phyloP scores from a whole-genome alignment of 2,113 vertebrate genomes.

The Cryptotis parvus region DNA sequence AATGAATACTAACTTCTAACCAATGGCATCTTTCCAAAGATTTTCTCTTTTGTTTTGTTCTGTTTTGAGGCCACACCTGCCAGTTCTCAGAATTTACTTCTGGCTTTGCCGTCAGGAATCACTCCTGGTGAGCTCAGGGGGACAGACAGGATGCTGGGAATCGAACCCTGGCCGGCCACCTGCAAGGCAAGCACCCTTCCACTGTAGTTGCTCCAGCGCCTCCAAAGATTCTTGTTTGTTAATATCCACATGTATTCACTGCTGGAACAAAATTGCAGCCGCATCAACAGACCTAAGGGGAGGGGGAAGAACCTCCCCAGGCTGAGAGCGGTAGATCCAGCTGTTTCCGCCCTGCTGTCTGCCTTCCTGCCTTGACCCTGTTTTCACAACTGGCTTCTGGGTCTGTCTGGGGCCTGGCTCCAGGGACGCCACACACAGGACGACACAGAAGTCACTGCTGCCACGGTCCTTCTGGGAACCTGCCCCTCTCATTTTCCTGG shows the following conservation, averaged over 20 bases:
- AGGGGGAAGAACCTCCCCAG: neutral
- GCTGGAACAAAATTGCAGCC: conserved; percentile 47
- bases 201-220: too few relatives aligned
- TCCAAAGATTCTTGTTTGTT: conserved; percentile 55
- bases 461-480: neutral
- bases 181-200: too few relatives aligned
- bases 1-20: conserved; percentile 73
- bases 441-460: neutral
- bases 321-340: conserved; percentile 72
- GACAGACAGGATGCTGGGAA: too few relatives aligned
- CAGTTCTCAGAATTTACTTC: too few relatives aligned
- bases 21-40: conserved; percentile 51
- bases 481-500: neutral
- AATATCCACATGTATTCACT: conserved; percentile 65
- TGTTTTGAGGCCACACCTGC: too few relatives aligned
- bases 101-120: too few relatives aligned
- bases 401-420: neutral
- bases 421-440: neutral
- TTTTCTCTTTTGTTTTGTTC: neutral
- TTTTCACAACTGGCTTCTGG: conserved; percentile 50
- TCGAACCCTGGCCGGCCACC: too few relatives aligned
- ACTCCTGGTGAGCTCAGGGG: too few relatives aligned
- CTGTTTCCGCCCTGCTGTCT: conserved; percentile 35
- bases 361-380: conserved; percentile 50
- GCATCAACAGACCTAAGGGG: conserved; percentile 69